Evolutionary conservation across 1,140 invertebrate species (phyloP).

Genomic region (Melitaea cinxia): DNA sequence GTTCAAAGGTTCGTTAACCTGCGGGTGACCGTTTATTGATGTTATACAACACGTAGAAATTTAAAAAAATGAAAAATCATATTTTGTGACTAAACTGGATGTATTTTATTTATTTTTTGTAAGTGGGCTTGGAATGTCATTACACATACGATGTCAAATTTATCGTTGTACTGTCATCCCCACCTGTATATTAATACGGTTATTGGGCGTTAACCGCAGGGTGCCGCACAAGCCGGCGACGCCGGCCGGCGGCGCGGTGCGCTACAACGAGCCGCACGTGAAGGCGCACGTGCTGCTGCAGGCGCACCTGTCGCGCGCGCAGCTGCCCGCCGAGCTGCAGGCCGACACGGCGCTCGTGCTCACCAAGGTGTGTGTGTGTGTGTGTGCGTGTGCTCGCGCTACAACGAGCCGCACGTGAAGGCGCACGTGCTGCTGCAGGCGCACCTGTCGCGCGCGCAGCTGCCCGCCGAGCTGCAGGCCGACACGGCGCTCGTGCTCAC

Average conservation of each 20-base stretch:
- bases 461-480: conserved; percentile 97
- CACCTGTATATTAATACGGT: too few relatives aligned
- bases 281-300: conserved; percentile 98
- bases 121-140: too few relatives aligned
- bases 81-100: too few relatives aligned
- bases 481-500: conserved; percentile 96
- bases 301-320: conserved; percentile 96
- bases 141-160: too few relatives aligned
- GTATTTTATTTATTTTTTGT: too few relatives aligned
- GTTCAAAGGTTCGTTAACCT: too few relatives aligned
- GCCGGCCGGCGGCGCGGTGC: conserved; percentile 65
- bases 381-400: too few relatives aligned
- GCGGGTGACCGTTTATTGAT: too few relatives aligned
- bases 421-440: conserved; percentile 98
- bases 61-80: too few relatives aligned
- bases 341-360: conserved; percentile 97
- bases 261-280: conserved; percentile 98
- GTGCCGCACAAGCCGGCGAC: conserved; percentile 75
- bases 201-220: conserved; percentile 36
- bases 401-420: conserved; percentile 98
- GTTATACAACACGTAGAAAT: too few relatives aligned
- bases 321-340: conserved; percentile 97
- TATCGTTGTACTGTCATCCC: too few relatives aligned
- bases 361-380: conserved; percentile 88
- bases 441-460: conserved; percentile 95